Evolutionary conservation across 2,797 vertebrate genomes (phyloP).

Genomic region (Anguilla marmorata): DNA sequence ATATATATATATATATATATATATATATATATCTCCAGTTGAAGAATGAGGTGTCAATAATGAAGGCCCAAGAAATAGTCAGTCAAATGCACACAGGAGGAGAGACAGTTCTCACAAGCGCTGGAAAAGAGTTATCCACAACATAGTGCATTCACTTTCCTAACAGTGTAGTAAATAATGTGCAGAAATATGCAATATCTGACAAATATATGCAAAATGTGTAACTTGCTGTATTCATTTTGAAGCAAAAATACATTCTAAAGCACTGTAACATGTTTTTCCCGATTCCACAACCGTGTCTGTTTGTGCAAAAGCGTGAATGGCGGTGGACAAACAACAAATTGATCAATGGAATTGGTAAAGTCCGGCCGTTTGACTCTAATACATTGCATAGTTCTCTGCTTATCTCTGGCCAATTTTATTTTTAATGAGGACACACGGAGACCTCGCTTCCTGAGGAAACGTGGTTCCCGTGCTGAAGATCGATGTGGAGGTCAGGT

Average conservation of each 20-base stretch:
- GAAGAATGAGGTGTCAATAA: neutral
- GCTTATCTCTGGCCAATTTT: constrained; percentile 55
- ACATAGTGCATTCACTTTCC: neutral
- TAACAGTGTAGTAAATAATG: neutral
- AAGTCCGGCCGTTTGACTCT: constrained; percentile 27
- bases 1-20: neutral
- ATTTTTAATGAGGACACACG: constrained; percentile 50
- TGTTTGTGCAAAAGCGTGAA: neutral
- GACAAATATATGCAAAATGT: neutral
- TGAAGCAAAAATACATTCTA: neutral
- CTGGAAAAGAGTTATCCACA: neutral
- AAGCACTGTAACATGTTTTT: neutral
- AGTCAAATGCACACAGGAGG: neutral
- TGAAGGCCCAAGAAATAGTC: neutral
- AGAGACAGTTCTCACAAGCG: neutral
- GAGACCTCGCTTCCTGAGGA: constrained; percentile 60
- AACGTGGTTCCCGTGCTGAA: constrained; percentile 61
- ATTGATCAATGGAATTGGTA: too few relatives aligned
- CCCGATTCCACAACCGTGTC: neutral
- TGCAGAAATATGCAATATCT: neutral
- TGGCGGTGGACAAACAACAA: neutral
- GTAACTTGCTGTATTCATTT: too few relatives aligned
- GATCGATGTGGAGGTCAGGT: constrained; percentile 70
- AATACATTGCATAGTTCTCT: constrained; percentile 44
- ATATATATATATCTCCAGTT: neutral